Conservation (phyloP, 2,113 vertebrate genomes). For the Cephalophus harveyi region DNA sequence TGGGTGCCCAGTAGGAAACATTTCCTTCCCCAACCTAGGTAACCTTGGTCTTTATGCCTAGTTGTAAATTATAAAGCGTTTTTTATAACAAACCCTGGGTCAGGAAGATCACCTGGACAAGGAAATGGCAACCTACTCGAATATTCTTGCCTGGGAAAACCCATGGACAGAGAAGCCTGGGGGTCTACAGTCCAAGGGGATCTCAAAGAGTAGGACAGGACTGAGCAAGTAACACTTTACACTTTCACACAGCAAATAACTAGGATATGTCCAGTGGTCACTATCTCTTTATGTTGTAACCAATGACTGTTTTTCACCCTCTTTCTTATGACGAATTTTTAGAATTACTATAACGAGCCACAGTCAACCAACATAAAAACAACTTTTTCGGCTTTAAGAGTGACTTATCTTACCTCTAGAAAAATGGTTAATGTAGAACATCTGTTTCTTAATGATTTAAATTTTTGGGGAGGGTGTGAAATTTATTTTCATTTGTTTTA, state of each 20-base stretch:
- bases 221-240: not conserved
- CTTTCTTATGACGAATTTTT: not conserved
- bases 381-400: not conserved
- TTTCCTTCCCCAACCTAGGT: not conserved
- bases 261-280: not conserved
- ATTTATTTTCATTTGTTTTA: slow-evolving; percentile 61
- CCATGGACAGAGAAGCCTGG: not conserved
- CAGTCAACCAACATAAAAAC: not conserved
- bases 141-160: not conserved
- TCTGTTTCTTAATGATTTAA: slow-evolving; percentile 61
- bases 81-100: not conserved
- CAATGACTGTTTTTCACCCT: not conserved
- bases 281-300: not conserved
- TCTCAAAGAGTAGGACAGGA: not conserved
- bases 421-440: slow-evolving; percentile 68
- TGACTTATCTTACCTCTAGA: slow-evolving; percentile 41
- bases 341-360: not conserved
- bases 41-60: not conserved
- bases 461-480: slow-evolving; percentile 35
- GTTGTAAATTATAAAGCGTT: not conserved
- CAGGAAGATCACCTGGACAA: not conserved
- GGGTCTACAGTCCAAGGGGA: not conserved
- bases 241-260: not conserved
- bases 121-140: not conserved
- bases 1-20: not conserved